phyloP scores from a whole-genome alignment of 1,140 invertebrate species.

The Pinna nobilis region DNA sequence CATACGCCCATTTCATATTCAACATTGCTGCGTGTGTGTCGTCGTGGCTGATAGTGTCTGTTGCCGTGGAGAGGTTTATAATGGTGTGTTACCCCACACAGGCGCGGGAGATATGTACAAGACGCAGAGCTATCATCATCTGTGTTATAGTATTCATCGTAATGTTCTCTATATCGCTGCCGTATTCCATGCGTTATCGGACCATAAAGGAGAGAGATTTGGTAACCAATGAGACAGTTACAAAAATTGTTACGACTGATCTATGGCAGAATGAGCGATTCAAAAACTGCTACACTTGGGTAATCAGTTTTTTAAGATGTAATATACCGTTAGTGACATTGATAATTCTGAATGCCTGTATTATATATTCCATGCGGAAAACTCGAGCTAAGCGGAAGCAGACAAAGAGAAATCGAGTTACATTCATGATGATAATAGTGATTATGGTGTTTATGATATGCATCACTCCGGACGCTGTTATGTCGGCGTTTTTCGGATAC shows the following conservation, averaged over 20 bases:
- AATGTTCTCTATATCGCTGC: conserved; percentile 62
- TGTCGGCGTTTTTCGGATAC: conserved; percentile 74
- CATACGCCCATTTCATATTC: conserved; percentile 72
- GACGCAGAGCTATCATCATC: conserved; percentile 51
- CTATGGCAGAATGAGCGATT: conserved; percentile 78
- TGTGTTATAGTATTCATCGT: conserved; percentile 56
- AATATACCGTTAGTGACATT: conserved; percentile 77
- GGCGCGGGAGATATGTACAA: conserved; percentile 89
- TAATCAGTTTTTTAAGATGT: conserved; percentile 80
- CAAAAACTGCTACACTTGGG: conserved; percentile 80
- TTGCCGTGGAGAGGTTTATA: conserved; percentile 96
- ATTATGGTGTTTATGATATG: conserved; percentile 85
- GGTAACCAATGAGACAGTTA: conserved; percentile 36
- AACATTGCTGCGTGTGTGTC: conserved; percentile 74
- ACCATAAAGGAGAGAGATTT: conserved; percentile 43
- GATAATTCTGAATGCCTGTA: conserved; percentile 79
- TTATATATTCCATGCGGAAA: conserved; percentile 80
- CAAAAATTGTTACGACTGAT: conserved; percentile 61
- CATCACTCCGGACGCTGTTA: conserved; percentile 83
- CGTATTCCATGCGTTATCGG: conserved; percentile 62
- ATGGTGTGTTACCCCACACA: conserved; percentile 94
- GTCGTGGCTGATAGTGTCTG: conserved; percentile 94
- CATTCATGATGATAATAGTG: conserved; percentile 84
- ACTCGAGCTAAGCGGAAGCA: conserved; percentile 58
- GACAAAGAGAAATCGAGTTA: conserved; percentile 77